Conservation (phyloP, 2,888 invertebrate species). For the Spodoptera exigua region DNA sequence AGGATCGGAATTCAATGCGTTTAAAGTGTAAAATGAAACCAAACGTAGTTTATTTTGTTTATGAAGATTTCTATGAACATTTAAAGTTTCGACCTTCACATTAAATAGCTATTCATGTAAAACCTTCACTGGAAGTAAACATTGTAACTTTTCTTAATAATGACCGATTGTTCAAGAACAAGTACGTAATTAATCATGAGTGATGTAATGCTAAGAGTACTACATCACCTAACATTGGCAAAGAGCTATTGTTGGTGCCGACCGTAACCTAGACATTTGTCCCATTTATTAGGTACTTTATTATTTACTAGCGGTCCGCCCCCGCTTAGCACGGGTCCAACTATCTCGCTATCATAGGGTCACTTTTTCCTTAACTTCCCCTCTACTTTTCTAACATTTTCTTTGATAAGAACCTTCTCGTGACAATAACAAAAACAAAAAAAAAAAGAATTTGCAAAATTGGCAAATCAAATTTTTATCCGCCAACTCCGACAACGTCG, state of each 20-base stretch:
- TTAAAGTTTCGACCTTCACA: conserved; percentile 23
- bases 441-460: too few species aligned
- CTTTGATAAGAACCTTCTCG: too few species aligned
- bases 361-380: too few species aligned
- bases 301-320: too few species aligned
- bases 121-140: conserved; percentile 38
- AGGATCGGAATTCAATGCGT: conserved; percentile 5
- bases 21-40: conserved; percentile 6
- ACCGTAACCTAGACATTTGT: conserved; percentile 18
- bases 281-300: conserved; percentile 8
- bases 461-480: too few species aligned
- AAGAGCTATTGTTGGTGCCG: conserved; percentile 17
- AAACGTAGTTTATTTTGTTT: background rate
- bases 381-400: too few species aligned
- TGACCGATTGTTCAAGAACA: conserved; percentile 38
- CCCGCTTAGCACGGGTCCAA: too few species aligned
- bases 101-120: conserved; percentile 26
- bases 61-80: conserved; percentile 9
- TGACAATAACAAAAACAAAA: too few species aligned
- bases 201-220: conserved; percentile 27
- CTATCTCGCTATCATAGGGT: too few species aligned
- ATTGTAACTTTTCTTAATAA: conserved; percentile 30
- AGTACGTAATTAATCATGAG: conserved; percentile 38
- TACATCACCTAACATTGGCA: conserved; percentile 17
- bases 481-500: too few species aligned